These are phyloP conservation scores for Nixonia krombeini DNA, from an alignment of 1,140 invertebrate genomes.

Conservation along the genomic window DNA sequence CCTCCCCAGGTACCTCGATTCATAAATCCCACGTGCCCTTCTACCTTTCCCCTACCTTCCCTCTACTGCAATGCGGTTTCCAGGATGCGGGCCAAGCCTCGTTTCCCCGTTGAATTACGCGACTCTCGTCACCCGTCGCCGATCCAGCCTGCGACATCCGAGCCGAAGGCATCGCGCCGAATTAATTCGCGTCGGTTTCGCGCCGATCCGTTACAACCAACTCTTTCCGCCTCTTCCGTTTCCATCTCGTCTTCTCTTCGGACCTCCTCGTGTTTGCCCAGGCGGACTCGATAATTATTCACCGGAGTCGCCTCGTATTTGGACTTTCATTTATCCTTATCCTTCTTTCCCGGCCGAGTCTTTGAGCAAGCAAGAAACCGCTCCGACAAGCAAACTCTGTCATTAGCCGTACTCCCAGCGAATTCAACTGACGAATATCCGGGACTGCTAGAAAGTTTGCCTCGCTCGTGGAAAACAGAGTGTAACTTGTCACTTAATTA, in stretches of 20 bases:
- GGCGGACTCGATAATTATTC: conserved; percentile 36
- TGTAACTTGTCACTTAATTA: too few relatives aligned
- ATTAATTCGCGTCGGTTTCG: too few relatives aligned
- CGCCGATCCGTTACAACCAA: too few relatives aligned
- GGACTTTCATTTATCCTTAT: neutral
- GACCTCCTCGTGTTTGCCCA: conserved; percentile 29
- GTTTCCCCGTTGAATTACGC: too few relatives aligned
- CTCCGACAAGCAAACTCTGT: neutral
- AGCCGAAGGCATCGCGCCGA: too few relatives aligned
- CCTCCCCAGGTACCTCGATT: conserved; percentile 36
- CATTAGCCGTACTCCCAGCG: neutral
- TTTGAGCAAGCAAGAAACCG: neutral
- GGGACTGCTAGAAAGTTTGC: too few relatives aligned
- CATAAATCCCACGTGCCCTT: conserved; percentile 44
- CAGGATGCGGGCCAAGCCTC: too few relatives aligned
- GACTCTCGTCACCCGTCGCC: too few relatives aligned
- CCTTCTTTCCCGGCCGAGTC: neutral
- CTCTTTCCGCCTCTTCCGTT: conserved; percentile 34
- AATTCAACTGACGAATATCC: neutral
- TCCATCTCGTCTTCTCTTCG: conserved; percentile 22
- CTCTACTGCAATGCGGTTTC: conserved; percentile 51
- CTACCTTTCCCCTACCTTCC: neutral
- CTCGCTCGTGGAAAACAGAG: too few relatives aligned
- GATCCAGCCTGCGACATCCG: too few relatives aligned
- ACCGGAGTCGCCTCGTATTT: conserved; percentile 10